Base-by-base conservation (phyloP, 2,113 vertebrate species). In the Ciconia boyciana region DNA sequence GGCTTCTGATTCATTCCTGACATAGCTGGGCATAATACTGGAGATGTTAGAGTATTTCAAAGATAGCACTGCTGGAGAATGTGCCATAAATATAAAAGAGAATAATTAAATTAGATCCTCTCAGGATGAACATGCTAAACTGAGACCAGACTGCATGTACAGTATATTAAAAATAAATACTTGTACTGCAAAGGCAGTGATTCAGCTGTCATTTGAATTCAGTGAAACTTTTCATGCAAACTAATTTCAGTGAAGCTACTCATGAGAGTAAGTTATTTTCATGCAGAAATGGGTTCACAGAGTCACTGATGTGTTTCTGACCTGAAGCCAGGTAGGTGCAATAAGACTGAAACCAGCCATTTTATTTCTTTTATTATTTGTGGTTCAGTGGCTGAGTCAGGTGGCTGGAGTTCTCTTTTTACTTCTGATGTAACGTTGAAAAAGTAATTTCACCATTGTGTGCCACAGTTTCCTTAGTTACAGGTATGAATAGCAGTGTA, bases 21-120 rank as follows among this genome's bases (percentile, higher is more conserved):
- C 87, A 88, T 94, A 94, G 87, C 68, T 0, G 0, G 78, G 58
- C 68, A 60, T 93, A 91, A 70, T 94, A 64, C 87, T 80, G 87
- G 84, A 14, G 8, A 77, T 95, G 78, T 88, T 74, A 66, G 74
- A 83, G 66, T 83, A 87, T 95, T 91, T 96, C 75, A 54, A 89
- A 95, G 93, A 87, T 85, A 91, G 83, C 43, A 43, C 36, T 88
- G 82, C 89, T 11, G 15, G 75, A 93, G 89, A 91, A 91, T 89
- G 82, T 96, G 78, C 89, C 93, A 83, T 93, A 96, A 95, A 87
- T 93, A 91, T 92, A 85, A 89, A 97, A 94, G 84, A 94, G 69
- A 95, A 94, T 95, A 95, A 94, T 96, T 96, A 93, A 89, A 96
- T 95, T 91, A 95, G 81, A 93, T 94, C 87, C 62, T 94, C 81